phyloP scores from a whole-genome alignment of 2,113 vertebrate genomes.

The Phalacrocorax aristotelis region DNA sequence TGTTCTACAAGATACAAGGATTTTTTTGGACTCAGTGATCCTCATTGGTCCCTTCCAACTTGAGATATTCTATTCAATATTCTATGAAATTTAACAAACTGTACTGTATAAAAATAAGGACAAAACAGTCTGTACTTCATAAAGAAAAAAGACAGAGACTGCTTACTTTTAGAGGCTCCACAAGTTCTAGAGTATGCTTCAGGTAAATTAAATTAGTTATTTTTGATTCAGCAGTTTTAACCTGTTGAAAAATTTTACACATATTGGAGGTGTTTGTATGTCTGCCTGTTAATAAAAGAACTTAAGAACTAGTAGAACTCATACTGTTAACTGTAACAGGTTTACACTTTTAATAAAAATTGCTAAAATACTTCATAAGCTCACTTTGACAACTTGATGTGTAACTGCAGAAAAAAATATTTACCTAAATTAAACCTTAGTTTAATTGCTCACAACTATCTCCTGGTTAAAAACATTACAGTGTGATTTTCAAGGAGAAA shows the following conservation, averaged over 20 bases:
- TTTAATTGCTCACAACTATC: neutral
- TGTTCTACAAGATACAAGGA: neutral
- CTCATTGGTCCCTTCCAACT: neutral
- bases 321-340: neutral
- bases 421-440: neutral
- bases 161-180: conserved; percentile 88
- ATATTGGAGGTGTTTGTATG: neutral
- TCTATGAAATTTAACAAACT: neutral
- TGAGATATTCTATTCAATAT: neutral
- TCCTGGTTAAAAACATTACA: neutral
- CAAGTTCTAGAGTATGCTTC: conserved; percentile 92
- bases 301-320: neutral
- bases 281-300: neutral
- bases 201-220: conserved; percentile 94
- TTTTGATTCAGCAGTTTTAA: conserved; percentile 91
- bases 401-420: neutral
- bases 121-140: neutral
- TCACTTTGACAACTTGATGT: neutral
- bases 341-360: neutral
- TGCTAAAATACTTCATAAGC: neutral
- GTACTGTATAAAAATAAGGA: neutral
- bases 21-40: neutral
- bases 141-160: neutral
- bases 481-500: neutral
- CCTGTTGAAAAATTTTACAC: conserved; percentile 73